Evolutionary conservation across 2,797 vertebrate species (phyloP).

Genomic region (Stomatorhinus walkeri): DNA sequence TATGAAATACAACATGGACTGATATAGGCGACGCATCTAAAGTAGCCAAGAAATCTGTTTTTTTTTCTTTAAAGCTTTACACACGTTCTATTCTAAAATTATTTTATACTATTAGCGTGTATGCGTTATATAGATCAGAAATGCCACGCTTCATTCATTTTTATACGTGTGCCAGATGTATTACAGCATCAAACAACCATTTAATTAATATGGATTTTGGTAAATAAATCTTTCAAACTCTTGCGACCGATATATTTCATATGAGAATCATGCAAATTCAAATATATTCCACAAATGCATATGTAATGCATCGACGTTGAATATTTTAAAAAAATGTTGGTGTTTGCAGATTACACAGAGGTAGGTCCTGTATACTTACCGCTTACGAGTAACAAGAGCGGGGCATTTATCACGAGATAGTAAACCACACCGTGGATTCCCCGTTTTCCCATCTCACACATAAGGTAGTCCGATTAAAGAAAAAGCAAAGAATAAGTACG

Average conservation of each 20-base stretch:
- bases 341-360: neutral
- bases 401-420: conserved; percentile 69
- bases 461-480: conserved; percentile 43
- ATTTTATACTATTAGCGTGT: neutral
- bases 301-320: neutral
- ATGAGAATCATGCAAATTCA: neutral
- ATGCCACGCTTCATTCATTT: neutral
- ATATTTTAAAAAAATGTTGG: neutral
- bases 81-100: neutral
- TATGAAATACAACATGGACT: neutral
- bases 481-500: conserved; percentile 34
- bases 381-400: conserved; percentile 62
- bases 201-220: neutral
- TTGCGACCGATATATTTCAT: neutral
- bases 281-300: neutral
- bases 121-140: neutral
- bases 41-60: neutral
- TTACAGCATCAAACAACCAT: neutral
- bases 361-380: conserved; percentile 59
- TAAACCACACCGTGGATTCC: conserved; percentile 64
- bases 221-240: neutral
- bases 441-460: conserved; percentile 73
- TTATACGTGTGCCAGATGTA: neutral
- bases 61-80: neutral
- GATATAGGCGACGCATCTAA: neutral